Evolutionary conservation across 2,888 invertebrate species (phyloP), one percentile per base, ranked within the genome.

Genomic region (Drosophila rellima): DNA sequence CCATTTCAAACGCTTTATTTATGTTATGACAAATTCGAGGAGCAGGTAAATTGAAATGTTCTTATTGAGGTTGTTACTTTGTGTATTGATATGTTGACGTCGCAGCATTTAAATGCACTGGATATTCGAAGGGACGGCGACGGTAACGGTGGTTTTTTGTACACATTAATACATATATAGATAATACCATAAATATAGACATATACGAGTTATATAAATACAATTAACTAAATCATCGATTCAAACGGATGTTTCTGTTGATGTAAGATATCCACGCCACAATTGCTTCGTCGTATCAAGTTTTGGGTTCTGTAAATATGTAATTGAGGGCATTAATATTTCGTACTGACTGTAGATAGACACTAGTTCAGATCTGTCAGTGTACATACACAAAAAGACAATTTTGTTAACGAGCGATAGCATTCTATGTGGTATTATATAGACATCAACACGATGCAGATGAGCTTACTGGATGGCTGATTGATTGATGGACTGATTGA

Each of bases 211-310:
- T 67, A 65, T 62, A 66, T 42, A 70, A 35, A 63, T 55, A 69
- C 13, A 54, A 60, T 60, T 56, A 52, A 47, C 54, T 88, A 87
- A 70, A 87, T 89, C 80, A 90, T 90, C 48, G 90, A 91, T 59
- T 90, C 90, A 91, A 91, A 90, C 90, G 87, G 90, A 88, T 78
- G 90, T 90, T 86, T 91, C 91, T 84, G 91, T 88, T 86, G 91
- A 78, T 78, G 90, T 88, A 76, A 85, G 70, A 89, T 85, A 89
- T 90, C 90, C 89, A 72, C 85, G 87, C 91, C 91, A 91, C 82
- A 89, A 79, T 88, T 88, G 90, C 90, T 91, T 88, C 90, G 89
- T 70, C 86, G 89, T 82, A 89, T 90, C 80, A 90, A 88, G 82
- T 89, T 91, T 77, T 88, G 87, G 82, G 89, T 89, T 90, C 91